Base-by-base conservation (phyloP, 2,888 invertebrate genomes). In the Crossocerus cetratus region DNA sequence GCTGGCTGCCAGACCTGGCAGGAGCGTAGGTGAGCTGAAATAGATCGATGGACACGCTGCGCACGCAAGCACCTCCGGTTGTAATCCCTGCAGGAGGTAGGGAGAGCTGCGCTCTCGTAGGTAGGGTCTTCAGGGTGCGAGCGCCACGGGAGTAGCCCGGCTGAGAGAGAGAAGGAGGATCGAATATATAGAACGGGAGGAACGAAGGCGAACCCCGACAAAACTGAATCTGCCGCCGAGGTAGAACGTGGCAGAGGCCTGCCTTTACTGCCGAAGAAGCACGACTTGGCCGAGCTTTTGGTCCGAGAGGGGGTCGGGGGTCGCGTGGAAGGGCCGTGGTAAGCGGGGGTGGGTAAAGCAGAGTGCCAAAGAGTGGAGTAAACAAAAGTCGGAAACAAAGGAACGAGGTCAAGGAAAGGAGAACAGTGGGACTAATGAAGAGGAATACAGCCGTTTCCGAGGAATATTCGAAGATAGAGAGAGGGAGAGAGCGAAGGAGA, bases 31-130 rank as follows among this genome's bases (percentile, higher is more conserved):
- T 82, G 82, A 82, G 82, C 82, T 82, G 76, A 82, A 82, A 83
- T 85, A 86, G 86, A 86, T 86, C 85, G 86, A 86, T 86, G 85
- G 76, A 81, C 78, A 82, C 76, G 86, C 74, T 86, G 85, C 86
- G 86, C 85, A 86, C 86, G 86, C 86, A 86, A 84, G 80, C 72
- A 74, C 76, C 83, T 80, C 82, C 80, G 77, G 73, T 81, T 72
- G 72, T 72, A 69, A 71, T 65, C 73, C 78, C 77, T 78, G 74
- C 75, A 76, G 76, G 76, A 74, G 82, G 69, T 71, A 82, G 77
- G 77, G 75, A 78, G 76, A 68, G 63, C 72, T 53, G 63, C 74
- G 67, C 61, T 69, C 78, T 56, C 63, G 59, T 78, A 71, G 80
- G 77, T 74, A 78, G 80, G 69, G 74, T 71, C 71, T 63, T 64